Conservation (phyloP, 2,888 invertebrate genomes). For the Drosophila putrida region DNA sequence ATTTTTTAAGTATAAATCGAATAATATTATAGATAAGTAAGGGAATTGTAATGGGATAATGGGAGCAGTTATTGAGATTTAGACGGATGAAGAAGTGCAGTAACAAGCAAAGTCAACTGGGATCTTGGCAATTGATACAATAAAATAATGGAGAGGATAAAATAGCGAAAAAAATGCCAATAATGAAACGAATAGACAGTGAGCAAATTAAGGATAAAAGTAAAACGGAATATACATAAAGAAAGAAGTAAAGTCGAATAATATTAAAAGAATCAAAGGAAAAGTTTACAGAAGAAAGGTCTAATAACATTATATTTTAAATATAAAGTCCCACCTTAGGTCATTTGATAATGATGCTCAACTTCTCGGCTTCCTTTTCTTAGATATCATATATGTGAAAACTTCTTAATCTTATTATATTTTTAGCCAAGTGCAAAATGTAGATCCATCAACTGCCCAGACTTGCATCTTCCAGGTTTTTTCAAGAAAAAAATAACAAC, state of each 20-base stretch:
- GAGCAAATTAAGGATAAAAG: background rate
- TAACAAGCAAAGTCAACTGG: too few species aligned
- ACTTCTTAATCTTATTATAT: background rate
- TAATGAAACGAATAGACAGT: too few species aligned
- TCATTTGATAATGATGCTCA: background rate
- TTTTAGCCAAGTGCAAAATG: slow-evolving; percentile 40
- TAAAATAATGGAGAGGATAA: too few species aligned
- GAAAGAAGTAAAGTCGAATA: background rate
- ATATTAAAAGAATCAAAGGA: too few species aligned
- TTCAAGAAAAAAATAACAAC: slow-evolving; percentile 56
- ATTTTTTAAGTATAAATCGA: background rate
- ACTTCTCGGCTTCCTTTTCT: background rate
- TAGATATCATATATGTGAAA: background rate
- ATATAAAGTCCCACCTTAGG: too few species aligned
- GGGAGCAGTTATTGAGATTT: background rate
- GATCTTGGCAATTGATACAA: too few species aligned
- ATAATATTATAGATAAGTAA: background rate
- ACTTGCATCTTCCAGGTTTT: slow-evolving; percentile 85
- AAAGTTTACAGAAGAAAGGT: too few species aligned
- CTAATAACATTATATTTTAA: too few species aligned
- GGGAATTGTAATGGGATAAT: background rate
- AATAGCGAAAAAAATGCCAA: background rate
- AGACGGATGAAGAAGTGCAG: background rate
- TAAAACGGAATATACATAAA: background rate
- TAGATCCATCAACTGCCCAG: slow-evolving; percentile 86